These are phyloP conservation scores for Drosophila demipolita DNA, from an alignment of 2,888 invertebrate species.

Conservation along the genomic window DNA sequence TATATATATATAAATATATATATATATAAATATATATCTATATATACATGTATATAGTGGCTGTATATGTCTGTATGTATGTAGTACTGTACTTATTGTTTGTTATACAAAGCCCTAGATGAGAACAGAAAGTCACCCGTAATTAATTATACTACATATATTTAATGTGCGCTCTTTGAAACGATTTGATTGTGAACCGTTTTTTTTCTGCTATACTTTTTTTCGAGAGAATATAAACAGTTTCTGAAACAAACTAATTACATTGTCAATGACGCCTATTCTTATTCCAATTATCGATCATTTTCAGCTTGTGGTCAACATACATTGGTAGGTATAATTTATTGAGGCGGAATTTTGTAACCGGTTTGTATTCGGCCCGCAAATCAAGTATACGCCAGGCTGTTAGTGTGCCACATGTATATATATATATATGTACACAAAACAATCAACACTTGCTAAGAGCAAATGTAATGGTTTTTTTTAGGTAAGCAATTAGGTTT, in stretches of 20 bases:
- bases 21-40: constrained; percentile 25
- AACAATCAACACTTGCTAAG: background rate
- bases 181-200: constrained; percentile 65
- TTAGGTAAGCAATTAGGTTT: background rate
- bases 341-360: constrained; percentile 20
- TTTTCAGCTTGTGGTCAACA: constrained; percentile 19
- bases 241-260: constrained; percentile 52
- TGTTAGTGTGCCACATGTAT: constrained; percentile 15
- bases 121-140: constrained; percentile 29
- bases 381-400: constrained; percentile 60
- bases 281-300: constrained; percentile 6
- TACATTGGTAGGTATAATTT: constrained; percentile 29
- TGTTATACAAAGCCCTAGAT: constrained; percentile 69
- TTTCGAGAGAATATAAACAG: constrained; percentile 50
- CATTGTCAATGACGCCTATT: constrained; percentile 11
- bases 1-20: constrained; percentile 35
- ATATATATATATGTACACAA: background rate
- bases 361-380: constrained; percentile 51
- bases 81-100: constrained; percentile 72
- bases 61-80: constrained; percentile 42
- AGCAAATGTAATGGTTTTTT: background rate
- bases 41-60: constrained; percentile 25
- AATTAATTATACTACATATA: constrained; percentile 4
- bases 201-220: constrained; percentile 42
- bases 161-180: constrained; percentile 31